These are phyloP conservation scores for Tachina lurida DNA, from an alignment of 2,888 invertebrate genomes.

Conservation along the genomic window DNA sequence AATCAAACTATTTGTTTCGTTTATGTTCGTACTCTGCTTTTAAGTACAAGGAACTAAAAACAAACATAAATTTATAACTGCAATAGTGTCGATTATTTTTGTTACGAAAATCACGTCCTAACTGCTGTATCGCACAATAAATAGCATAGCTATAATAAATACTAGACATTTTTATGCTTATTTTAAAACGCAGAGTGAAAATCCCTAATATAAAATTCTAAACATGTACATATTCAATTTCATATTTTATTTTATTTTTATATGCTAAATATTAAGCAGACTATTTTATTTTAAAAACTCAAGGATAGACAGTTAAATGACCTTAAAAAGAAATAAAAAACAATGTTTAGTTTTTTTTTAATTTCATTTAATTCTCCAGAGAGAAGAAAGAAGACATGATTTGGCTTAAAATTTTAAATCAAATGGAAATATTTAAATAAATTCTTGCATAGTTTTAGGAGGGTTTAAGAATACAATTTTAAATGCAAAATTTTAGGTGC, in stretches of 20 bases:
- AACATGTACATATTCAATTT: conserved; percentile 16
- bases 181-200: conserved; percentile 1
- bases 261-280: conserved; percentile 19
- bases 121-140: too few species aligned
- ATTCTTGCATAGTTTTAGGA: background rate
- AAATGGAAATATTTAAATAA: background rate
- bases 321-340: conserved; percentile 43
- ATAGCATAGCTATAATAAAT: too few species aligned
- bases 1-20: too few species aligned
- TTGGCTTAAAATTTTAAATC: background rate
- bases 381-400: background rate
- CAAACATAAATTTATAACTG: too few species aligned
- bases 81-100: too few species aligned
- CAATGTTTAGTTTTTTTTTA: background rate
- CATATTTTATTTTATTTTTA: conserved; percentile 3
- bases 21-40: too few species aligned
- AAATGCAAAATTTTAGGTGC: background rate
- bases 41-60: too few species aligned
- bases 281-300: conserved; percentile 41
- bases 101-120: conserved; percentile 1
- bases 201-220: conserved; percentile 15
- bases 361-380: background rate
- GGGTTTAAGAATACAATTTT: background rate
- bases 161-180: conserved; percentile 44
- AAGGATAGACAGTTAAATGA: conserved; percentile 66